Evolutionary conservation across 2,888 invertebrate species (phyloP), one percentile per base, ranked within the genome.

Genomic region (Ditylenchus weischeri): DNA sequence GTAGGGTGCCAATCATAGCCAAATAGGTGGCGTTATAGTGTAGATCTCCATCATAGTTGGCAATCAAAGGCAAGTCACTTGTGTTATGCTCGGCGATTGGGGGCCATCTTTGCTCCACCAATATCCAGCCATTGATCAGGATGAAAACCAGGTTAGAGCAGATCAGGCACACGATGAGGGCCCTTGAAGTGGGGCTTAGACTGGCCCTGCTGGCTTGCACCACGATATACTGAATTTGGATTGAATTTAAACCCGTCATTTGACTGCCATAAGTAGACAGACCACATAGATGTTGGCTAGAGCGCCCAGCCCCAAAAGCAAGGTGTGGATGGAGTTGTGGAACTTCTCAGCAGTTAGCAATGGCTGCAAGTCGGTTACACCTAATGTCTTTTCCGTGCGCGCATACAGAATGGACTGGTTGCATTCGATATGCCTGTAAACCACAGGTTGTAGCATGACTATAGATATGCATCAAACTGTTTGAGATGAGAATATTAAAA

Each of bases 361-460:
- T 47, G 60, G 60, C 60, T 59, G 15, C 18, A 59, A 59, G 35
- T 59, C 60, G 35, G 60, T 59, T 5, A 59, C n/a, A 18, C 60
- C 60, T 19, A 59, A 21, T 21, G 18, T 47, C 2, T 11, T 47
- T 43, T 43, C 43, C 19, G 15, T 59, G 2, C 60, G 38, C 2
- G 47, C 38, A 59, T 59, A 59, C 1, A 59, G 18, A 5, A 36
- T 36, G 19, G 60, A 43, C 43, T 59, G 11, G 60, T 59, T 35
- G 60, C 60, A 59, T n/a, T 59, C 60, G 13, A 59, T 59, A 1
- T 21, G 60, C 60, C 38, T 59, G 19, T 15, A 57, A 57, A 57
- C 29, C 29, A 29, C 3, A 29, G 29, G 29, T 29, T 29, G 5
- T 2, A 29, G 3, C 29, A 4, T 2, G 5, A 29, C 29, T 4